phyloP scores from a whole-genome alignment of 1,140 invertebrate species.

The Thaumatotibia leucotreta region DNA sequence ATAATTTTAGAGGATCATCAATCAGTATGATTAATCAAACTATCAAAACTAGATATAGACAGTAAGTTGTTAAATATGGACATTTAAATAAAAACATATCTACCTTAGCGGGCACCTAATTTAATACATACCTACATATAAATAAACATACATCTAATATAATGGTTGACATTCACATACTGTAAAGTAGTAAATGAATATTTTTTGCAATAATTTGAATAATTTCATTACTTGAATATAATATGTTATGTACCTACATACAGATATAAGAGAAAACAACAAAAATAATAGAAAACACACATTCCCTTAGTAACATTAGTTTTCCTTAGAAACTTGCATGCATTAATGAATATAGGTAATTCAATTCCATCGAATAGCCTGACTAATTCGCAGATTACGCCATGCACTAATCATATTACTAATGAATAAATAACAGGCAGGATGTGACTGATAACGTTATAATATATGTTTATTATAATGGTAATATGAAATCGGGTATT shows the following conservation, averaged over 20 bases:
- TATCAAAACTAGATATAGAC: no score
- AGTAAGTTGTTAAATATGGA: not conserved
- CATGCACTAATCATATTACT: slow-evolving; percentile 27
- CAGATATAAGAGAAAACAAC: not conserved
- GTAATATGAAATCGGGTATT: slow-evolving; percentile 28
- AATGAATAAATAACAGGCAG: slow-evolving; percentile 46
- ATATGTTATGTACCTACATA: no score
- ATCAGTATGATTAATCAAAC: not conserved
- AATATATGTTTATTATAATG: slow-evolving; percentile 20
- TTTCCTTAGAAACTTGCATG: slow-evolving; percentile 6
- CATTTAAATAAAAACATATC: not conserved
- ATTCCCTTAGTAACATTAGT: not conserved
- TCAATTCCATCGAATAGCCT: not conserved
- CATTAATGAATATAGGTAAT: not conserved
- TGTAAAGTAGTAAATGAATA: no score
- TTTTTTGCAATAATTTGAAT: not conserved
- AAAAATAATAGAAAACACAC: not conserved
- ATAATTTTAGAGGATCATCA: not conserved
- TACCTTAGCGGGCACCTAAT: not conserved
- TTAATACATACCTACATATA: no score
- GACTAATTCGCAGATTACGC: slow-evolving; percentile 11
- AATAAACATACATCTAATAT: not conserved
- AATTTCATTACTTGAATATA: no score
- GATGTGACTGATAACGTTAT: slow-evolving; percentile 41
- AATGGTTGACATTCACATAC: not conserved